Conservation (phyloP, 2,797 vertebrate genomes). For the Emydoidea blandingii region DNA sequence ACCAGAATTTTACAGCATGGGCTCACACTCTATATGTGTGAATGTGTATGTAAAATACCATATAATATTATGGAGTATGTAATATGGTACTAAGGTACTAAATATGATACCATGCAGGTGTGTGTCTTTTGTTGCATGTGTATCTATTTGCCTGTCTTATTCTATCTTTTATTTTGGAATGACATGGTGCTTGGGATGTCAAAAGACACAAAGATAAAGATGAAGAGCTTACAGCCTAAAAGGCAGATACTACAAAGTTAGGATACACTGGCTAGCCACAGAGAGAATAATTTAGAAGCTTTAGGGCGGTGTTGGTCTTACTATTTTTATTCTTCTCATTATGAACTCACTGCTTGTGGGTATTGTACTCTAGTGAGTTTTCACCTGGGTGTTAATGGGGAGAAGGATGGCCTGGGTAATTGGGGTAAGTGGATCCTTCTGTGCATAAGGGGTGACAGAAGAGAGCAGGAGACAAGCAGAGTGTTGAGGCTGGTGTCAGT, state of each 20-base stretch:
- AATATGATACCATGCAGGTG: neutral
- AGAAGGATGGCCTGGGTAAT: neutral
- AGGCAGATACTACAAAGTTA: neutral
- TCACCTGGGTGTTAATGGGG: neutral
- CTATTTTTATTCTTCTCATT: neutral
- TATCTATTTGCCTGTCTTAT: neutral
- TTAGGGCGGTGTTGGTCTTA: neutral
- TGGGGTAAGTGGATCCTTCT: neutral
- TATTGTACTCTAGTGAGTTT: neutral
- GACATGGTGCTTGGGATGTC: neutral
- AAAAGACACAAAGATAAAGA: fast-evolving
- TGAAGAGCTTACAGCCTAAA: neutral
- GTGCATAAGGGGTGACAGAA: neutral
- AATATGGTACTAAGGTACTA: neutral
- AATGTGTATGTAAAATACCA: neutral
- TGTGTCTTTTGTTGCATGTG: neutral
- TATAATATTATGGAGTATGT: neutral
- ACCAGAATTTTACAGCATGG: neutral
- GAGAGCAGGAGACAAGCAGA: neutral
- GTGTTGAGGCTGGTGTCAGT: neutral
- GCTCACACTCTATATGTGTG: neutral
- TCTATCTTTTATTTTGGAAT: neutral
- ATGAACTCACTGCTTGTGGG: neutral
- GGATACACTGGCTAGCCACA: fast-evolving
- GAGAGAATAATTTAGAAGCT: fast-evolving